Evolutionary conservation across 2,888 invertebrate species (phyloP).

Genomic region (Ptychoptera albimana): DNA sequence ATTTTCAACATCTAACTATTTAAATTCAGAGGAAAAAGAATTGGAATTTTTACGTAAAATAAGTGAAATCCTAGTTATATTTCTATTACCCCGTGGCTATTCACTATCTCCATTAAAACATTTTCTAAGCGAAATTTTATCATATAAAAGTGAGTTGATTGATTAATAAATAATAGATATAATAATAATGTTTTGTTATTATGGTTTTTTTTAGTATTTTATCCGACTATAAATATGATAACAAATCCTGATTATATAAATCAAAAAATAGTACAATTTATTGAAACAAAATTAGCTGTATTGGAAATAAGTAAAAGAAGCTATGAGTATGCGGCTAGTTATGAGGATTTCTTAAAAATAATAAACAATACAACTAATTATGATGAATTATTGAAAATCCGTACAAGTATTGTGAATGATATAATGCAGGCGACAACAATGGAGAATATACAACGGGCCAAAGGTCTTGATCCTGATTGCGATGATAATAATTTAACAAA

Average conservation of each 20-base stretch:
- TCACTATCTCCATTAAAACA: slow-evolving; percentile 61
- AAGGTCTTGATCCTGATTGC: slow-evolving; percentile 39
- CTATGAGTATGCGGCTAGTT: slow-evolving; percentile 76
- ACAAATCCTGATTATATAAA: slow-evolving; percentile 88
- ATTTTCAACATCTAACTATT: slow-evolving; percentile 57
- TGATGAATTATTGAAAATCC: slow-evolving; percentile 68
- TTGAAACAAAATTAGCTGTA: slow-evolving; percentile 64
- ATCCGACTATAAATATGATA: slow-evolving; percentile 65
- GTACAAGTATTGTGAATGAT: slow-evolving; percentile 76
- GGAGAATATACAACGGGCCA: slow-evolving; percentile 74
- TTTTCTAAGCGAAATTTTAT: slow-evolving; percentile 66
- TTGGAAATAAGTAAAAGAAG: slow-evolving; percentile 65
- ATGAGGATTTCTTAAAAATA: slow-evolving; percentile 74
- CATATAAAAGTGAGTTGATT: slow-evolving; percentile 65
- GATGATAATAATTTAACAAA: slow-evolving; percentile 40
- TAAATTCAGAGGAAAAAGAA: slow-evolving; percentile 58
- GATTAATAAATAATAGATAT: too few species aligned
- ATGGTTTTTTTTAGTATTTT: slow-evolving; percentile 35
- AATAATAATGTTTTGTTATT: not conserved
- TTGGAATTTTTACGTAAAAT: slow-evolving; percentile 64
- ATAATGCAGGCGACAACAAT: slow-evolving; percentile 88
- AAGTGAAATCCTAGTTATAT: slow-evolving; percentile 67
- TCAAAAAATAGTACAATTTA: slow-evolving; percentile 66
- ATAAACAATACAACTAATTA: slow-evolving; percentile 67
- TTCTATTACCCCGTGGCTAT: slow-evolving; percentile 67